Base-by-base conservation (phyloP, 2,797 vertebrate genomes). In the Myripristis murdjan region DNA sequence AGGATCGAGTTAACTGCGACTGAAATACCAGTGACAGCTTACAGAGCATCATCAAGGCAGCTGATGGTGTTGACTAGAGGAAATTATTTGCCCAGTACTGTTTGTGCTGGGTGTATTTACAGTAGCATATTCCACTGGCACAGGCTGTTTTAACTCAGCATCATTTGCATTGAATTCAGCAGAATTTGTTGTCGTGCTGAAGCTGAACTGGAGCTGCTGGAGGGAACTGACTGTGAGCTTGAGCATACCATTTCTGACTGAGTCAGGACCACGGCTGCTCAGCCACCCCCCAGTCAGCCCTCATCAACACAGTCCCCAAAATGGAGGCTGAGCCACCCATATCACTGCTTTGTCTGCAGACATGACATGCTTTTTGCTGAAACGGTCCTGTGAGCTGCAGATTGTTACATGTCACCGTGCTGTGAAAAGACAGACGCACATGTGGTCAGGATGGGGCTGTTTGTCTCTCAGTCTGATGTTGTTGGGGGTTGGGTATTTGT, bases 211-310 rank as follows among this genome's bases (percentile, higher is more conserved):
- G 70, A 79, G 75, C 82, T 41, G 86, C 89, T 87, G 65, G 81
- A 81, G 88, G 87, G 75, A 60, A 76, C 64, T 71, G 69, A 28
- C 26, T 8, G 31, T 77, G 81, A 88, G 87, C 66, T 75, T 56
- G 73, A 91, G 80, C 82, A 57, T 70, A 81, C 77, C 80, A 78
- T 59, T 74, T 90, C 83, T 82, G 85, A 81, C 87, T 88, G 86
- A 91, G 83, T 91, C 89, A 92, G 76, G 87, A 84, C 84, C 84
- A 66, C 73, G 76, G 82, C 87, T 89, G 83, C 81, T 91, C 86
- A 84, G 83, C 83, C 85, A 83, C 60, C 54, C 84, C 60, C 54
- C 84, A 83, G 84, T 80, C 84, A 79, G 77, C 60, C 73, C 49
- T 80, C 75, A 84, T 89, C 85, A 87, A 86, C 70, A 44, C 83